These are phyloP conservation scores for Lepidurus arcticus DNA, from an alignment of 1,140 invertebrate genomes.

Conservation along the genomic window DNA sequence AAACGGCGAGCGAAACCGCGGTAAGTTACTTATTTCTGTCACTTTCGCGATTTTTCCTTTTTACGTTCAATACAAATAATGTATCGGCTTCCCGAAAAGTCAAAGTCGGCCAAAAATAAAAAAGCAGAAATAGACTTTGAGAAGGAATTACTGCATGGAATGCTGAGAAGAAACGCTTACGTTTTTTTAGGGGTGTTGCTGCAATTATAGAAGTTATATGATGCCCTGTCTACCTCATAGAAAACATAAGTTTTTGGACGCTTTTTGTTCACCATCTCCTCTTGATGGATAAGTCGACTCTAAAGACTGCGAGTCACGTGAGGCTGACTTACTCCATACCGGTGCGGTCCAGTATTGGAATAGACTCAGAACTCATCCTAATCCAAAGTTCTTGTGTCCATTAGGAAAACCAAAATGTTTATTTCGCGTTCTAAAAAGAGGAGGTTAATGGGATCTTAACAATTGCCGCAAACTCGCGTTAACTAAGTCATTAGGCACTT, in stretches of 20 bases:
- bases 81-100: too few species aligned
- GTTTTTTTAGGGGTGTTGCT: background rate
- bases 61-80: too few species aligned
- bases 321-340: background rate
- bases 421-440: background rate
- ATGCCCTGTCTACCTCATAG: background rate
- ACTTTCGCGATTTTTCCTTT: too few species aligned
- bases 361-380: background rate
- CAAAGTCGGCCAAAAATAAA: too few species aligned
- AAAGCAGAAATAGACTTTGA: background rate
- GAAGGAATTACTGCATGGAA: background rate
- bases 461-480: background rate
- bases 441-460: background rate
- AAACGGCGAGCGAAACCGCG: background rate
- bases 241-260: background rate
- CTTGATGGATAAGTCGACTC: conserved; percentile 6
- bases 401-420: background rate
- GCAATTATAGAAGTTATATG: background rate
- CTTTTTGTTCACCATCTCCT: background rate
- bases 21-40: too few species aligned
- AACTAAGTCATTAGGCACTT: conserved; percentile 2
- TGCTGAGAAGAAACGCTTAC: background rate
- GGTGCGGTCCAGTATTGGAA: background rate
- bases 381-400: background rate
- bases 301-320: conserved; percentile 8